Conservation (phyloP, 2,797 vertebrate genomes). For the Sebastes hubbsi region DNA sequence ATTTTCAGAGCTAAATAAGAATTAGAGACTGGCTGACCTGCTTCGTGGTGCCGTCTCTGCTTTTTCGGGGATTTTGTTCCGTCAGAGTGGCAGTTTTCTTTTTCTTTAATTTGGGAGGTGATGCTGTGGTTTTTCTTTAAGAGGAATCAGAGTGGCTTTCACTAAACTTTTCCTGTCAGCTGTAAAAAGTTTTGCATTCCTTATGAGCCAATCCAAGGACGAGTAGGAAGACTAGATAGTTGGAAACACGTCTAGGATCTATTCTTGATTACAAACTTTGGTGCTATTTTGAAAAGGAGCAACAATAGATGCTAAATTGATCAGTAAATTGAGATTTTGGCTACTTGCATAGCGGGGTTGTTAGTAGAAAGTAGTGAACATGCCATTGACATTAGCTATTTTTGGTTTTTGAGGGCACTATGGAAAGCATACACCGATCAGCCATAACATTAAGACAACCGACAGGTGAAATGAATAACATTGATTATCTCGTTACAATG, state of each 20-base stretch:
- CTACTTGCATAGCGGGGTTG: background rate
- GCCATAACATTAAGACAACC: too few species aligned
- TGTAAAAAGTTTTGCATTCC: conserved; percentile 12
- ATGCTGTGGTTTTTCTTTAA: conserved; percentile 2
- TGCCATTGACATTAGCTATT: background rate
- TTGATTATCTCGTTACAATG: too few species aligned
- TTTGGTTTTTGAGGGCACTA: background rate
- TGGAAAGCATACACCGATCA: too few species aligned
- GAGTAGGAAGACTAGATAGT: background rate
- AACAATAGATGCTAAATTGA: background rate
- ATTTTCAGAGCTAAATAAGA: conserved; percentile 68
- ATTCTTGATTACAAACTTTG: background rate
- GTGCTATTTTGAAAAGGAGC: background rate
- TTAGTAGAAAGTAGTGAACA: background rate
- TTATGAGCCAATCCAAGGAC: background rate
- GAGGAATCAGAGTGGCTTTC: conserved; percentile 10
- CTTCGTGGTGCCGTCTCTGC: conserved; percentile 7
- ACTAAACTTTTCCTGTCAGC: conserved; percentile 19
- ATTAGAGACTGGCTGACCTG: conserved; percentile 47
- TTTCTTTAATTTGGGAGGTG: background rate
- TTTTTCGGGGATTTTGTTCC: conserved; percentile 24
- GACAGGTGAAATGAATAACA: too few species aligned
- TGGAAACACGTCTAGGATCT: background rate
- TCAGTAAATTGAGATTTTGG: background rate
- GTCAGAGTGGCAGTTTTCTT: conserved; percentile 15